Conservation (phyloP, 2,797 vertebrate species). For the Botia kubotai region DNA sequence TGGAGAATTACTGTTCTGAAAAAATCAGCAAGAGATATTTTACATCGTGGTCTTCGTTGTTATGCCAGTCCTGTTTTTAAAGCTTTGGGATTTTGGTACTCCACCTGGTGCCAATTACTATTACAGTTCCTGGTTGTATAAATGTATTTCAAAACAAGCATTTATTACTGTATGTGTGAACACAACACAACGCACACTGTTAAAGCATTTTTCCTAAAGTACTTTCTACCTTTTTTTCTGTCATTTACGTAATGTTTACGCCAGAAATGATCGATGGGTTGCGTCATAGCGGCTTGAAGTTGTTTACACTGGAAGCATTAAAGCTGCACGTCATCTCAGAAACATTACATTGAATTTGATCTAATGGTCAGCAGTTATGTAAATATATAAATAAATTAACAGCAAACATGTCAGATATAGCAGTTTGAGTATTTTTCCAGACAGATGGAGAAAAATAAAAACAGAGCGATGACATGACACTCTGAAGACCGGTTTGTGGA, state of each 20-base stretch:
- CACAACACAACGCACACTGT: neutral
- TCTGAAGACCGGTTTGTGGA: too few species aligned
- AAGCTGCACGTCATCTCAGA: neutral
- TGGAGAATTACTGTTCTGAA: conserved; percentile 1
- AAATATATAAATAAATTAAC: neutral
- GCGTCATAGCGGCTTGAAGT: neutral
- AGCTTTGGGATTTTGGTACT: conserved; percentile 28
- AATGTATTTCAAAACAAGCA: neutral
- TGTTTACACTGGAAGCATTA: conserved; percentile 6
- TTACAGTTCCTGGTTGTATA: conserved; percentile 19
- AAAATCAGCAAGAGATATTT: conserved; percentile 26
- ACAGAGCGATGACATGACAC: too few species aligned
- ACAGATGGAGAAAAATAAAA: neutral
- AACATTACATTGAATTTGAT: neutral
- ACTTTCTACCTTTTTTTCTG: neutral
- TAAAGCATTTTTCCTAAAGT: neutral
- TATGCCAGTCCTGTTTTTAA: conserved; percentile 15
- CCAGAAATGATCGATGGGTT: neutral
- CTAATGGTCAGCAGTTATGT: neutral
- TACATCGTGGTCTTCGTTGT: neutral
- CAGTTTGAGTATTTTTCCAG: neutral
- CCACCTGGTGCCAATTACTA: conserved; percentile 17
- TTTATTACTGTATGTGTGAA: neutral
- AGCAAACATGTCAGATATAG: neutral
- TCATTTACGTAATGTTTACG: neutral